phyloP scores from a whole-genome alignment of 2,888 invertebrate genomes.

The Lathronympha strigana region DNA sequence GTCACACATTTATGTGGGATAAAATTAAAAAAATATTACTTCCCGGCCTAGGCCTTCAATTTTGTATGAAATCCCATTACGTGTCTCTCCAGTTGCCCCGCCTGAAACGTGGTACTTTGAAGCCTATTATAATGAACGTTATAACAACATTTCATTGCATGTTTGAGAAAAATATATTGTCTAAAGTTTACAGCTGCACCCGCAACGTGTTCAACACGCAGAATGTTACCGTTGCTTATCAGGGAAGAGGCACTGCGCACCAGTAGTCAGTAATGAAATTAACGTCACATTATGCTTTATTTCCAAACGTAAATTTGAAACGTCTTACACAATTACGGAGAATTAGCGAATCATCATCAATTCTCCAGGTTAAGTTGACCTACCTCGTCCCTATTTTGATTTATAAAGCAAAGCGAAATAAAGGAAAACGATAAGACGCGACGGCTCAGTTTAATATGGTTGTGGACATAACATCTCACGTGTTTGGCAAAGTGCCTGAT shows the following conservation, averaged over 20 bases:
- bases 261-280: neutral
- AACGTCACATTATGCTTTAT: conserved; percentile 18
- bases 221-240: too few species aligned
- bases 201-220: too few species aligned
- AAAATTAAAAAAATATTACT: too few species aligned
- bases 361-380: conserved; percentile 8
- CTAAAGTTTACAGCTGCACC: too few species aligned
- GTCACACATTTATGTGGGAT: too few species aligned
- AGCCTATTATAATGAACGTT: too few species aligned
- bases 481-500: conserved; percentile 35
- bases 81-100: too few species aligned
- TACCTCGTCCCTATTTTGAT: neutral
- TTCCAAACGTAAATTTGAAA: conserved; percentile 12
- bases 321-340: conserved; percentile 21
- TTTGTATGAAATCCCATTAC: too few species aligned
- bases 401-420: neutral
- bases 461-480: conserved; percentile 8
- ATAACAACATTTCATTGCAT: too few species aligned
- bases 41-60: too few species aligned
- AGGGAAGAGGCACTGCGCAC: neutral
- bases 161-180: too few species aligned
- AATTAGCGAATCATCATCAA: conserved; percentile 23
- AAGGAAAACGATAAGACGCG: neutral
- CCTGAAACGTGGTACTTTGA: too few species aligned
- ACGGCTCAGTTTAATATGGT: conserved; percentile 22